Base-by-base conservation (phyloP, 2,888 invertebrate species). In the Aporophyla nigra region DNA sequence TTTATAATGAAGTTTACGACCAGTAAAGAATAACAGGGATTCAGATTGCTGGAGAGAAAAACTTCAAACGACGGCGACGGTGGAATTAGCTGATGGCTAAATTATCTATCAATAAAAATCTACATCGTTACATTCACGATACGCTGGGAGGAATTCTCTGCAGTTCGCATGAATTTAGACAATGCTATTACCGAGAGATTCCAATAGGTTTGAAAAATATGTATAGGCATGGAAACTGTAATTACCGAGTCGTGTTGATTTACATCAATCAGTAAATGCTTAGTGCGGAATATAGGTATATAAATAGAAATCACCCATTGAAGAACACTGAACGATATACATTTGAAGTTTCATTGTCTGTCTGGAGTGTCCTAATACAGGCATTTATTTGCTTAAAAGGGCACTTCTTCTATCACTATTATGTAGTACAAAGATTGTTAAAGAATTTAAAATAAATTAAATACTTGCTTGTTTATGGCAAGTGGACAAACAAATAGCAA, bases 151-250 rank as follows among this genome's bases (percentile, higher is more conserved):
- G 5, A 80, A 80, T 74, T 80, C 53, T 24, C 9, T 10, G 56
- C 24, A 46, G 19, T 46, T 46, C 21, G 1, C 63, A 61, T 80
- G 73, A 74, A 78, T 78, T 51, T 59, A 59, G 63, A 49, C 49
- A 58, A 80, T 59, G 53, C 46, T 33, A 40, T 73, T 54, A 54
- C 1, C 16, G n/a, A 78, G 59, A 40, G 19, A 74, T 80, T 74
- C 74, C n/a, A n/a, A n/a, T n/a, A n/a, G n/a, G n/a, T n/a, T n/a
- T n/a, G n/a, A n/a, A n/a, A n/a, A n/a, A n/a, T n/a, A n/a, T n/a
- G n/a, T n/a, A n/a, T n/a, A n/a, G n/a, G n/a, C n/a, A n/a, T n/a
- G n/a, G n/a, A n/a, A n/a, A n/a, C n/a, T 46, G 43, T 24, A 46
- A 80, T 80, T 80, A 63, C 16, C 0, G 12, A 46, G 33, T 9